phyloP scores from a whole-genome alignment of 2,888 invertebrate genomes.

The Nemoura dubitans region DNA sequence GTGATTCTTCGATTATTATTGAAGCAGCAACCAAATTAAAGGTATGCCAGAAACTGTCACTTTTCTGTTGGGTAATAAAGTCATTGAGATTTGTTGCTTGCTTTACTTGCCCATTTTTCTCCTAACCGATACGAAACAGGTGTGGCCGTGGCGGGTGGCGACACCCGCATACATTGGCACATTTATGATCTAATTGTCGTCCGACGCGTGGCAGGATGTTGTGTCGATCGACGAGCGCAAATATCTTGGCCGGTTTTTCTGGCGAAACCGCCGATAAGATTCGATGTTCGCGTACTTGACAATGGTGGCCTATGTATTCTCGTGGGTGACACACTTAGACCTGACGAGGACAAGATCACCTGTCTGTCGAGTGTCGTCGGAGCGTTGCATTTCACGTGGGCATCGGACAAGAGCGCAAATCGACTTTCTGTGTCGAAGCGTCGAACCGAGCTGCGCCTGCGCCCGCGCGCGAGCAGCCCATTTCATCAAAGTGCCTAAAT shows the following conservation, averaged over 20 bases:
- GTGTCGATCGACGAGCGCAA: conserved; percentile 19
- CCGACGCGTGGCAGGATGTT: not conserved
- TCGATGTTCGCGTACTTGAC: not conserved
- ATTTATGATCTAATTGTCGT: not conserved
- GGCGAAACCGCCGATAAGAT: conserved; percentile 9
- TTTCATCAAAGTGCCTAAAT: conserved; percentile 35
- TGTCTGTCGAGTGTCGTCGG: not conserved
- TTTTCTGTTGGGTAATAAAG: not conserved
- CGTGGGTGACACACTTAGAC: not conserved
- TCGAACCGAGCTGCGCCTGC: too few relatives aligned
- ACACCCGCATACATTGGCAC: conserved; percentile 5
- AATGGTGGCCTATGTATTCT: not conserved
- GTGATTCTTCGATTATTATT: not conserved
- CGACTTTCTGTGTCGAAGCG: conserved; percentile 38
- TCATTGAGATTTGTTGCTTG: not conserved
- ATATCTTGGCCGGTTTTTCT: conserved; percentile 30
- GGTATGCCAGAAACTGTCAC: not conserved
- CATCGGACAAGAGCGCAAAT: conserved; percentile 32
- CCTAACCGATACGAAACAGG: not conserved
- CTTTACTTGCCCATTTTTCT: not conserved
- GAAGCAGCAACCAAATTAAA: not conserved
- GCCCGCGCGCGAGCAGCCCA: not conserved
- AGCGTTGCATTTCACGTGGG: not conserved
- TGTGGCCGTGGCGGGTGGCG: not conserved
- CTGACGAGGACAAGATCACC: not conserved